phyloP scores from a whole-genome alignment of 2,797 vertebrate species.

The Ptychobarbus kaznakovi region DNA sequence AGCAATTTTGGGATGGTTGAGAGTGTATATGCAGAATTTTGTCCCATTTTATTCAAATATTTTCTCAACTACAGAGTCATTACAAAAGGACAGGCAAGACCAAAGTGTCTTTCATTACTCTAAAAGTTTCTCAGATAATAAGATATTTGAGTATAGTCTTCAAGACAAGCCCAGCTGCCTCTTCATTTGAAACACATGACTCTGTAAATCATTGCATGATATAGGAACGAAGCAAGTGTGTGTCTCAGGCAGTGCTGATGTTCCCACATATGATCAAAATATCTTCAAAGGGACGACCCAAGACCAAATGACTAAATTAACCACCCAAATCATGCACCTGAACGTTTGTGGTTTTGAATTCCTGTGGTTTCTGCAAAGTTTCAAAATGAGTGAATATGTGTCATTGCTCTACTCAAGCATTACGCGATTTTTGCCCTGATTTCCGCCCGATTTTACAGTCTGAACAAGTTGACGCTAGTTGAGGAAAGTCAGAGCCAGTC shows the following conservation, averaged over 20 bases:
- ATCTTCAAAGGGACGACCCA: background rate
- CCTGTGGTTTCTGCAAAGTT: conserved; percentile 8
- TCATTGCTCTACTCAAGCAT: background rate
- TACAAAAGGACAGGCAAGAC: background rate
- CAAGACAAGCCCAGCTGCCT: conserved; percentile 37
- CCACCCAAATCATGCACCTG: background rate
- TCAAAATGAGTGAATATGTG: background rate
- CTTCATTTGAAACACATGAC: conserved; percentile 35
- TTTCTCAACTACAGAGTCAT: background rate
- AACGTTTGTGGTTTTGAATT: conserved; percentile 5
- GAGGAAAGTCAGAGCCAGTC: too few relatives aligned
- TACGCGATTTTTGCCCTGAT: too few relatives aligned
- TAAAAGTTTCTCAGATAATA: background rate
- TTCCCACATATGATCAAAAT: conserved; percentile 35
- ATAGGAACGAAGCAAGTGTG: conserved; percentile 43
- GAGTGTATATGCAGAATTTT: background rate
- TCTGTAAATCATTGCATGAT: conserved; percentile 44
- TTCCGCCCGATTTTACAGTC: too few relatives aligned
- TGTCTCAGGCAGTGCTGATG: conserved; percentile 2
- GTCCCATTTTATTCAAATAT: background rate
- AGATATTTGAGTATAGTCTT: background rate
- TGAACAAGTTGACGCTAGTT: too few relatives aligned
- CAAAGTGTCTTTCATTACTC: background rate
- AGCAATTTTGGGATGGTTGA: background rate
- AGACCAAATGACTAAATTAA: conserved; percentile 11